Evolutionary conservation across 2,113 vertebrate genomes (phyloP), one percentile per base, ranked within the genome.

Genomic region (Chloroceryle aenea): DNA sequence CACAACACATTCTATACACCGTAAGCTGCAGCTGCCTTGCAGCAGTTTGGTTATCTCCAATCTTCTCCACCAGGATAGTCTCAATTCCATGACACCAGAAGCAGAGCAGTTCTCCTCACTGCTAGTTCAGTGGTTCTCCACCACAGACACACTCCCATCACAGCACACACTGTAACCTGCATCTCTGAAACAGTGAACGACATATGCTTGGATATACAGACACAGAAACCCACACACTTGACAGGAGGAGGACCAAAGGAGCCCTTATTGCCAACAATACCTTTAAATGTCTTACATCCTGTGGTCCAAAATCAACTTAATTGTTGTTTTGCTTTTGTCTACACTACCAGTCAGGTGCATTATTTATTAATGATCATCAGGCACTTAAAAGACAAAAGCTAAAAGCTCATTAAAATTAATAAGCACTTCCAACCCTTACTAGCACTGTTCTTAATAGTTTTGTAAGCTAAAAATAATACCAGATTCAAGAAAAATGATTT

Each of bases 401-500:
- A 80, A 87, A 88, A 88, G 72, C 56, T 92, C 76, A 89, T 96
- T 95, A 92, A 96, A 94, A 92, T 96, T 90, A 80, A 92, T 86
- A 56, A 80, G 59, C 14, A 59, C 38, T 87, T 94, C 23, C 25
- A 94, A 92, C 7, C 15, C 50, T 80, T 85, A 48, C 32, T 68
- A 85, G 42, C 45, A 79, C 13, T 87, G 45, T 47, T 85, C 76
- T 85, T 75, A 67, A 85, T 52, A 43, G 8, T 61, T 95, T 61
- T 40, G 12, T 30, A 77, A 13, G 40, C 59, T 90, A 80, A 84
- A 95, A 93, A 74, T 40, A 42, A 53, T 26, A 76, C 7, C 12
- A 29, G 18, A 87, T 45, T 89, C 6, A 58, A 85, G 36, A 72
- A 89, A 73, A 83, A 43, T 58, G 40, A 26, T 86, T 72, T 29